Base-by-base conservation (phyloP, 2,888 invertebrate genomes). In the Torymus aiolomorphi region DNA sequence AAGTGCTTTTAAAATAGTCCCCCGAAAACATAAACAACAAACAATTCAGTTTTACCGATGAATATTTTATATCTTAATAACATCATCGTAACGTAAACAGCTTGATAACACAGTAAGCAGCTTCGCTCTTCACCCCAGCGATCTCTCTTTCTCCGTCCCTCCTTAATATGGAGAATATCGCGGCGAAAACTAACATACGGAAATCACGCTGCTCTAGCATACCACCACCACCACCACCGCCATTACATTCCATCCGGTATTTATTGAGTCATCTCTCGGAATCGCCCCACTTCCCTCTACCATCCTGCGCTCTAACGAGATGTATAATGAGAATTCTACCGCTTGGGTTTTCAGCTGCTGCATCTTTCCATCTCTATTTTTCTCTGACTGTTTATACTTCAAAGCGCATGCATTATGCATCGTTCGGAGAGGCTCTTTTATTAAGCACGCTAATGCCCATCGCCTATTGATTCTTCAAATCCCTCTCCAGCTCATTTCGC, bases 391-490 rank as follows among this genome's bases (percentile, higher is more conserved):
- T 75, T 80, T 80, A 20, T 20, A 80, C 71, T 24, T 63, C 31
- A 59, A 66, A 52, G 57, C 63, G 42, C 24, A 72, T 74, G 70
- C 63, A 74, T 80, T 65, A 77, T 77, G 70, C 69, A 77, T 78
- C 31, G 52, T 67, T 49, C n/a, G n/a, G 0, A 16, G 56, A 42
- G 54, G 24, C 14, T 42, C 56, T 70, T 75, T 71, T 81, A 81
- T 81, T 66, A 81, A 71, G 49, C 66, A 71, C 75, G 62, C 70
- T 71, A 81, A 78, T 81, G 65, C 66, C 20, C 20, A 20, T 10
- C 62, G n/a, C 65, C 12, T 72, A 81, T 78, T 78, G 75, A 81
- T 78, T 78, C 57, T 61, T 24, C 14, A 42, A 49, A 54, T 63
- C 20, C 16, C 24, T 69, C 42, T 67, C 10, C 12, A 8, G 2